Conservation (phyloP, 2,797 vertebrate species). For the Sparidentex hasta region DNA sequence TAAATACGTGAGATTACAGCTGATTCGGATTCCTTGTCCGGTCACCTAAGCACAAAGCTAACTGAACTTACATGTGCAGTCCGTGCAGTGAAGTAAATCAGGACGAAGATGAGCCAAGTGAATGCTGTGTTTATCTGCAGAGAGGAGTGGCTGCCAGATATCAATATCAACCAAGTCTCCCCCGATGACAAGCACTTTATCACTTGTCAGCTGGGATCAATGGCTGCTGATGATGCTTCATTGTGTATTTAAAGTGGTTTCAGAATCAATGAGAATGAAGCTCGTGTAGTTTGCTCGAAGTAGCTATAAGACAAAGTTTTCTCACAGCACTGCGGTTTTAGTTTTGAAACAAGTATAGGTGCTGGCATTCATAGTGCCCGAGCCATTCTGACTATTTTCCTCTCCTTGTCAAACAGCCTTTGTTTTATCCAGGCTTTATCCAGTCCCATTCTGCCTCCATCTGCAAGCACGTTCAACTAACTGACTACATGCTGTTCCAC, state of each 20-base stretch:
- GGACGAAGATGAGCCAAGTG: conserved; percentile 6
- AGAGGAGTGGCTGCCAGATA: conserved; percentile 34
- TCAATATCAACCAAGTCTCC: conserved; percentile 38
- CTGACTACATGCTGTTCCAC: not conserved
- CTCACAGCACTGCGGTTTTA: conserved; percentile 14
- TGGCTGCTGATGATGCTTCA: conserved; percentile 24
- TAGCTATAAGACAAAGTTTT: conserved; percentile 14
- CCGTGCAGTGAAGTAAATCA: conserved; percentile 20
- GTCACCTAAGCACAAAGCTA: not conserved
- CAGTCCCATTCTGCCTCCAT: conserved; percentile 2
- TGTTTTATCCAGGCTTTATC: conserved; percentile 7
- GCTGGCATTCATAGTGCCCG: not conserved
- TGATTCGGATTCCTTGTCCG: not conserved
- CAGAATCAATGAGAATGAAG: conserved; percentile 15
- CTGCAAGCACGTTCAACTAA: conserved; percentile 22
- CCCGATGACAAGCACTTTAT: conserved; percentile 35
- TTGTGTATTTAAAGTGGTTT: conserved; percentile 36
- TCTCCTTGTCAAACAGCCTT: not conserved
- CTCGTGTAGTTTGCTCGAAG: not conserved
- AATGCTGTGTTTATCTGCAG: conserved; percentile 39
- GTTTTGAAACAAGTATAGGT: not conserved
- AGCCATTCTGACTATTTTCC: not conserved
- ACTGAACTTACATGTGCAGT: not conserved
- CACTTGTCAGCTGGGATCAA: conserved; percentile 39
- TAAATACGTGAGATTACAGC: not conserved